Conservation (phyloP, 2,888 invertebrate genomes). For the Dermolepida albohirtum region DNA sequence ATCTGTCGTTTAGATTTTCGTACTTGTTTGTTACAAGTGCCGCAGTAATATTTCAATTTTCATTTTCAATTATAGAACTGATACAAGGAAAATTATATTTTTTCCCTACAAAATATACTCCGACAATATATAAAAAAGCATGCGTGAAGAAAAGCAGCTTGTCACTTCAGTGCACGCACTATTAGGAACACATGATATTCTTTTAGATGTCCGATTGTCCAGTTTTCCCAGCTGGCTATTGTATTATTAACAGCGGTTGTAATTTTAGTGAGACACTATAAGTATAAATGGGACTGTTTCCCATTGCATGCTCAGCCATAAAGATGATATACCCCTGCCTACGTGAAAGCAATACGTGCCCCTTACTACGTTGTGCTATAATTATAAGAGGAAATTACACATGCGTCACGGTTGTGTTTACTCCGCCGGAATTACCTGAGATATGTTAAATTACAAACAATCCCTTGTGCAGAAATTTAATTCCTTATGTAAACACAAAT, state of each 20-base stretch:
- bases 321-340: slow-evolving; percentile 37
- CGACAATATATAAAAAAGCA: slow-evolving; percentile 13
- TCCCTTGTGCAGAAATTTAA: slow-evolving; percentile 35
- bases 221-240: slow-evolving; percentile 36
- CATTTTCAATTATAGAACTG: slow-evolving; percentile 1
- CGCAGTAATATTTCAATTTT: slow-evolving; percentile 13
- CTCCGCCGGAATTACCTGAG: slow-evolving; percentile 30
- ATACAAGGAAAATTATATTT: slow-evolving; percentile 18
- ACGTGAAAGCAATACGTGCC: slow-evolving; percentile 36
- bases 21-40: too few species aligned
- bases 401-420: slow-evolving; percentile 34
- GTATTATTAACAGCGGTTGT: slow-evolving; percentile 37
- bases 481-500: slow-evolving; percentile 22
- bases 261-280: slow-evolving; percentile 32
- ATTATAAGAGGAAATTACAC: slow-evolving; percentile 47
- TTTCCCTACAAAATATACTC: slow-evolving; percentile 4
- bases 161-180: slow-evolving; percentile 32
- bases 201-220: slow-evolving; percentile 30
- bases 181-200: slow-evolving; percentile 37
- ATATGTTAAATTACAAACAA: slow-evolving; percentile 37
- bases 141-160: slow-evolving; percentile 37
- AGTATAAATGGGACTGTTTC: slow-evolving; percentile 26
- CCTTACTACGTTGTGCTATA: slow-evolving; percentile 27
- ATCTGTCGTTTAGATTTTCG: too few species aligned
- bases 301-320: slow-evolving; percentile 30